A percentile compares a stretch with the other conserved stretches of the same genome.
Evolutionary conservation across 2,888 invertebrate genomes (phyloP).

Genomic region (Rhingia campestris): DNA sequence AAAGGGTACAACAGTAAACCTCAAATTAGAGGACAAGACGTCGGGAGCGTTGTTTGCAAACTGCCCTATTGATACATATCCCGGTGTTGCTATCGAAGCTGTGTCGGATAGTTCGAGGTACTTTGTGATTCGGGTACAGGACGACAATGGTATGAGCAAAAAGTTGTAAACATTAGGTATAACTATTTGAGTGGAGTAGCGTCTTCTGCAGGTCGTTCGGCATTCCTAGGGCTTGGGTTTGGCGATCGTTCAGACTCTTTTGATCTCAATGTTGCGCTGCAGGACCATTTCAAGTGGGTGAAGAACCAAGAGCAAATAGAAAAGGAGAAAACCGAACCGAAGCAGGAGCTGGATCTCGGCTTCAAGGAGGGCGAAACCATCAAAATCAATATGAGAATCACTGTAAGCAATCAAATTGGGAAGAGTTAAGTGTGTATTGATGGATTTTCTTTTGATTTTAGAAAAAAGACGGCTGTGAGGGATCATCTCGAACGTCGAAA

Average conservation of each 20-base stretch:
- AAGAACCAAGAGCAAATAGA: constrained; percentile 91
- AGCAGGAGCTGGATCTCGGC: constrained; percentile 94
- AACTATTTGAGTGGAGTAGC: constrained; percentile 46
- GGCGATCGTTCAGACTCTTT: constrained; percentile 99
- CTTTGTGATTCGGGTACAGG: constrained; percentile 97
- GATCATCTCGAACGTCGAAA: constrained; percentile 86
- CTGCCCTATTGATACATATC: constrained; percentile 97
- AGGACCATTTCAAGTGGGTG: constrained; percentile 98
- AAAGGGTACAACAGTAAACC: constrained; percentile 92
- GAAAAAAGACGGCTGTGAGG: constrained; percentile 95
- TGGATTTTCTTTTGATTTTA: constrained; percentile 80
- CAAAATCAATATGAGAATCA: constrained; percentile 98
- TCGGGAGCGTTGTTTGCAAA: constrained; percentile 97
- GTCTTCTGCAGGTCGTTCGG: constrained; percentile 87
- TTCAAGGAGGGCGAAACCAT: constrained; percentile 99
- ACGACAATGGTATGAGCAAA: constrained; percentile 91
- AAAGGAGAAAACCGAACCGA: constrained; percentile 90
- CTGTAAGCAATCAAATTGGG: constrained; percentile 85
- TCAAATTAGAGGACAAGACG: constrained; percentile 98
- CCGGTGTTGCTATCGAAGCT: constrained; percentile 96
- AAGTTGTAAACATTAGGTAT: neutral
- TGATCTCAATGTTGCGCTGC: constrained; percentile 98
- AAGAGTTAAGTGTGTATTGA: neutral
- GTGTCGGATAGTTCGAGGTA: constrained; percentile 99
- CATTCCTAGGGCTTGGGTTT: constrained; percentile 98